Percentiles rank a stretch among this genome's conserved stretches.
These are phyloP conservation scores for Tiliqua scincoides DNA, from an alignment of 2,113 vertebrate genomes.

Conservation along the genomic window DNA sequence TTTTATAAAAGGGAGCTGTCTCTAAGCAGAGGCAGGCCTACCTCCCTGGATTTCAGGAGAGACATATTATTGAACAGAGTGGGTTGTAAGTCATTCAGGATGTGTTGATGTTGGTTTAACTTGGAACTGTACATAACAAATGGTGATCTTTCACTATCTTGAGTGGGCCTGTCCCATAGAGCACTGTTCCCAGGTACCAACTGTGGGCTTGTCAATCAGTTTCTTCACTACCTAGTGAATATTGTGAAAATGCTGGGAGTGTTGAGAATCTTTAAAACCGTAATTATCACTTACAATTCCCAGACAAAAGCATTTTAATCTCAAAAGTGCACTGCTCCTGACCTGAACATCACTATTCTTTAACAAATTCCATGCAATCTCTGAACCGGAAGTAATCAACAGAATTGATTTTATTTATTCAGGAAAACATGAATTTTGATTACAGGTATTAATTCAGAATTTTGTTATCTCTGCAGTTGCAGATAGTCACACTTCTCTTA, in stretches of 20 bases:
- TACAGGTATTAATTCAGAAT: no score
- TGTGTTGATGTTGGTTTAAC: neutral
- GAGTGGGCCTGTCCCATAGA: neutral
- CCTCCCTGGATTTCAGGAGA: neutral
- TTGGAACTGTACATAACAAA: neutral
- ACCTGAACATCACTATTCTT: no score
- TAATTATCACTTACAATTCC: no score
- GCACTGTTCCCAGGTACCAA: neutral
- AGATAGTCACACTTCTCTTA: no score
- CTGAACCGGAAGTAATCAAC: no score
- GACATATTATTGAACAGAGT: neutral
- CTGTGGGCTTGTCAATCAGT: neutral
- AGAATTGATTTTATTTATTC: no score
- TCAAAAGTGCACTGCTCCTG: no score
- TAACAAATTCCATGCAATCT: no score
- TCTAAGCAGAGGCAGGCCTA: neutral
- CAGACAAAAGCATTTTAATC: no score
- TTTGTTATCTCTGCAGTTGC: no score
- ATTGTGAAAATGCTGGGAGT: neutral
- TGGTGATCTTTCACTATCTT: neutral
- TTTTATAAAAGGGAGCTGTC: no score
- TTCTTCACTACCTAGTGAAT: neutral
- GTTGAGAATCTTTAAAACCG: neutral
- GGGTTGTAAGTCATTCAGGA: neutral
- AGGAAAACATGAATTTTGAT: no score